These are phyloP conservation scores for Drosophila willistoni DNA, from an alignment of 1,140 invertebrate species.

Conservation along the genomic window DNA sequence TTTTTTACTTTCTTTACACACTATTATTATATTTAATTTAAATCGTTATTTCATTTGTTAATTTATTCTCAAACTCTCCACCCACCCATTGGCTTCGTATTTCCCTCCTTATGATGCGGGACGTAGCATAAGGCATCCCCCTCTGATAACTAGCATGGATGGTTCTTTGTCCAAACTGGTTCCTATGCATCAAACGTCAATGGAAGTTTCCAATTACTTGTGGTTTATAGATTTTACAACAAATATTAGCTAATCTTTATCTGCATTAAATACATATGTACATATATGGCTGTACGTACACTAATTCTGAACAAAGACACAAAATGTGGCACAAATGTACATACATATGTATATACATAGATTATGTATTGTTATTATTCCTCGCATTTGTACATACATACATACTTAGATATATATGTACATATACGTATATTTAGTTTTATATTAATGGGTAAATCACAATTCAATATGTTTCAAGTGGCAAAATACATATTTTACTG, in stretches of 20 bases:
- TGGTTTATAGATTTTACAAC: conserved; percentile 21
- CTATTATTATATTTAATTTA: conserved; percentile 30
- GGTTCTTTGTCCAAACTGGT: conserved; percentile 9
- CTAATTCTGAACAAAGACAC: conserved; percentile 17
- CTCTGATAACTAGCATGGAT: neutral
- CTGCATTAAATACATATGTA: neutral
- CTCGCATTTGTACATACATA: too few relatives aligned
- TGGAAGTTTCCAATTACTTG: conserved; percentile 40
- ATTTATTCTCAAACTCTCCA: neutral
- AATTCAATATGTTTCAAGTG: neutral
- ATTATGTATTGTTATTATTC: neutral
- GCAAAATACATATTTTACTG: neutral
- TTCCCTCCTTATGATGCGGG: conserved; percentile 8
- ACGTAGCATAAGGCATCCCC: neutral
- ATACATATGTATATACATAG: neutral
- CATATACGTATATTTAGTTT: neutral
- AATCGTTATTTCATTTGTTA: conserved; percentile 45
- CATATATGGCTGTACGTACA: conserved; percentile 10
- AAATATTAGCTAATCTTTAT: conserved; percentile 35
- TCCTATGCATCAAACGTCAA: conserved; percentile 13
- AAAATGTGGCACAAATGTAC: conserved; percentile 1
- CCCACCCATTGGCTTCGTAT: conserved; percentile 2
- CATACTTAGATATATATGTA: neutral
- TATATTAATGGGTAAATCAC: neutral
- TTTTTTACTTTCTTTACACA: too few relatives aligned